Percentiles rank a stretch among this genome's conserved stretches.
Evolutionary conservation across 2,888 invertebrate species (phyloP).

Genomic region (Graphium colonna): DNA sequence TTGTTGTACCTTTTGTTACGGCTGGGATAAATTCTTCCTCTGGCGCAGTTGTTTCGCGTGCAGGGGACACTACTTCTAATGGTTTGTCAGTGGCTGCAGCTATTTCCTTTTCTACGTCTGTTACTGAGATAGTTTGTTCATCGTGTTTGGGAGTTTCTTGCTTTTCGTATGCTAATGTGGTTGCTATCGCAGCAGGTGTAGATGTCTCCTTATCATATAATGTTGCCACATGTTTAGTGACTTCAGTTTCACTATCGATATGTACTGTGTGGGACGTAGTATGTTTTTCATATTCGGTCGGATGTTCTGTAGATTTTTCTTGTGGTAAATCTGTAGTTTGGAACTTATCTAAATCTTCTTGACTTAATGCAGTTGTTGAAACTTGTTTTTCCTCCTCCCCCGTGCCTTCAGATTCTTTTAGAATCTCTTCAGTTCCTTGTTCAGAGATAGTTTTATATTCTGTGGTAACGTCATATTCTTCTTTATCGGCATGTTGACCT

Average conservation of each 20-base stretch:
- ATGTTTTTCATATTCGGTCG: constrained; percentile 21
- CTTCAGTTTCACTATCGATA: constrained; percentile 12
- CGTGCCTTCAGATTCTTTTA: constrained; percentile 20
- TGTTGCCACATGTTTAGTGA: neutral
- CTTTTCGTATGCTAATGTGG: constrained; percentile 31
- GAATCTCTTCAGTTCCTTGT: constrained; percentile 31
- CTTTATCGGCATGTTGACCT: constrained; percentile 31
- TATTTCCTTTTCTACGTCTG: constrained; percentile 23
- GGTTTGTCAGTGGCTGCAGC: constrained; percentile 1
- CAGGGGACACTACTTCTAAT: neutral
- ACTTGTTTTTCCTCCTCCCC: constrained; percentile 27
- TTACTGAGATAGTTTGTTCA: neutral
- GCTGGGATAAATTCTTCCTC: constrained; percentile 27
- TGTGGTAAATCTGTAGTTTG: constrained; percentile 1
- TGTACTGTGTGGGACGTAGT: constrained; percentile 21
- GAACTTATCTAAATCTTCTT: neutral
- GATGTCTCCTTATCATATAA: constrained; percentile 2
- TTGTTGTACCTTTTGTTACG: constrained; percentile 29
- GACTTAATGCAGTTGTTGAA: constrained; percentile 25
- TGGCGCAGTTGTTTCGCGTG: constrained; percentile 11
- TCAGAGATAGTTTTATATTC: constrained; percentile 28
- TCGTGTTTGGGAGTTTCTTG: constrained; percentile 30
- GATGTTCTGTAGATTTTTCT: constrained; percentile 10
- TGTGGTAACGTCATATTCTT: constrained; percentile 31
- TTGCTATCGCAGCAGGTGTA: neutral